Percentiles rank a stretch among this genome's conserved stretches.
Evolutionary conservation across 2,888 invertebrate species (phyloP).

Genomic region (Stramonita haemastoma): DNA sequence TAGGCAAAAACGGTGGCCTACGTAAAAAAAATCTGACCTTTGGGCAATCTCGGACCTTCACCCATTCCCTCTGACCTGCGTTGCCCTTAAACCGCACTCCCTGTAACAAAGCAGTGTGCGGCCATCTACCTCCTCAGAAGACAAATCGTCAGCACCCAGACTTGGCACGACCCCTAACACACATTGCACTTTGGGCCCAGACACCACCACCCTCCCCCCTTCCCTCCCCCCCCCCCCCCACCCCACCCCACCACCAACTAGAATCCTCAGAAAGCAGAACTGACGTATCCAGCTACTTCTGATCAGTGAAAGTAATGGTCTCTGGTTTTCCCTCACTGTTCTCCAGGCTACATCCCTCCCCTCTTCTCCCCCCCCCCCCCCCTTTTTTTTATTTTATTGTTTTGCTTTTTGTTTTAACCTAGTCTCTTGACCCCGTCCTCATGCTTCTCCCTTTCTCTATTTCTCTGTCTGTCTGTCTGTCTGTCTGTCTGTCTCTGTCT

Average conservation of each 20-base stretch:
- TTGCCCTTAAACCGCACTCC: background rate
- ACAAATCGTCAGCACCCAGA: background rate
- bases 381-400: background rate
- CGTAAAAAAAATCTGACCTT: too few relatives aligned
- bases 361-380: background rate
- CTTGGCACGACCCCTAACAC: slow-evolving; percentile 20
- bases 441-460: background rate
- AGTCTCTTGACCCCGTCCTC: too few relatives aligned
- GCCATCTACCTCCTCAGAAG: background rate
- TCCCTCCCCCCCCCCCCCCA: background rate
- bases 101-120: background rate
- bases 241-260: background rate
- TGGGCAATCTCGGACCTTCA: background rate
- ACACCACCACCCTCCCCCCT: background rate
- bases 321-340: too few relatives aligned
- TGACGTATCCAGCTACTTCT: too few relatives aligned
- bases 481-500: background rate
- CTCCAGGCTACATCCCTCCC: background rate
- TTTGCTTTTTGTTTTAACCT: background rate
- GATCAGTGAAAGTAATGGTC: too few relatives aligned
- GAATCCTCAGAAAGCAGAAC: background rate
- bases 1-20: too few relatives aligned
- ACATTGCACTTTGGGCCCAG: background rate
- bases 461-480: background rate
- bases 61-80: slow-evolving; percentile 12